Percentiles rank a stretch among this genome's conserved stretches.
These are phyloP conservation scores for Hirtodrosophila confusa DNA, from an alignment of 2,888 invertebrate species.

Conservation along the genomic window DNA sequence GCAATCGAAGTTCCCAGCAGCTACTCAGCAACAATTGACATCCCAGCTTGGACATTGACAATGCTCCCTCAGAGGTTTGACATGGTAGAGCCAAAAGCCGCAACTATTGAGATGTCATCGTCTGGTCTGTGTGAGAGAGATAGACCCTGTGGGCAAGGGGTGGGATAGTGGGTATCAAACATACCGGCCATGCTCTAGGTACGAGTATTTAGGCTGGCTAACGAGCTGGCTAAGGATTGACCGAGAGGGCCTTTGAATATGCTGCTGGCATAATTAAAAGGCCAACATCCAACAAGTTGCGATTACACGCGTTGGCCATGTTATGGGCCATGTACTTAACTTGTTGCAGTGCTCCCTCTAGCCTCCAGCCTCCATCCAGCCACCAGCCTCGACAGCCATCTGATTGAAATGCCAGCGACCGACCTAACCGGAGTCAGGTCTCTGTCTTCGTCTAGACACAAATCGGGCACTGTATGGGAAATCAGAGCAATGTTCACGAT, in stretches of 20 bases:
- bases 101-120: constrained; percentile 76
- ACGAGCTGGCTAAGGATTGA: constrained; percentile 53
- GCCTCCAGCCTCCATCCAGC: too few relatives aligned
- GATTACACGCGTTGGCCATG: constrained; percentile 77
- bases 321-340: constrained; percentile 74
- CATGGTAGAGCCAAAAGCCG: constrained; percentile 59
- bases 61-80: constrained; percentile 71
- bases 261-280: constrained; percentile 73
- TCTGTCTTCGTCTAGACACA: constrained; percentile 45
- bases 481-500: constrained; percentile 52
- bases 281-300: constrained; percentile 65
- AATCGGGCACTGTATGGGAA: constrained; percentile 51
- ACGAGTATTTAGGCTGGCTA: constrained; percentile 41
- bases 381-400: constrained; percentile 41
- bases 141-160: neutral
- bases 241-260: constrained; percentile 61
- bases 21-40: constrained; percentile 46
- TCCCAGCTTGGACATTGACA: constrained; percentile 69
- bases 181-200: constrained; percentile 52
- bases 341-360: constrained; percentile 40
- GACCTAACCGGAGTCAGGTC: neutral
- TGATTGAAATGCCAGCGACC: constrained; percentile 70
- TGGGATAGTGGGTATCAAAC: constrained; percentile 41
- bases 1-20: constrained; percentile 17
- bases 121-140: constrained; percentile 23